A percentile compares a stretch with the other conserved stretches of the same genome.
Conservation (phyloP, 35 echinoderm and acorn worm species). For the Anneissia japonica region DNA sequence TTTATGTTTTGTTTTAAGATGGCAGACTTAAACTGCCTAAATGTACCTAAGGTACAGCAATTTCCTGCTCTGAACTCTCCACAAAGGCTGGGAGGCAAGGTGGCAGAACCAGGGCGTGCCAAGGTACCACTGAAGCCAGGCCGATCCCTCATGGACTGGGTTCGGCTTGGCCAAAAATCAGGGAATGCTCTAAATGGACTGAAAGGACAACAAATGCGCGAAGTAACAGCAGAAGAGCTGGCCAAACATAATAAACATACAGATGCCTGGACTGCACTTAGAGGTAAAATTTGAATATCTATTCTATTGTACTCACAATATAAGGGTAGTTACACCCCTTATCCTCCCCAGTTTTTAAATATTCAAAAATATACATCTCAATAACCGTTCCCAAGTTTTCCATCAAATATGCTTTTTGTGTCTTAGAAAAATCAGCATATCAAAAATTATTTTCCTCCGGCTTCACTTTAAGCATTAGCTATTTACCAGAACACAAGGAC, state of each 20-base stretch:
- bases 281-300: slow-evolving; percentile 51
- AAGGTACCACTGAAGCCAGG: slow-evolving; percentile 77
- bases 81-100: slow-evolving; percentile 43
- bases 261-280: slow-evolving; percentile 81
- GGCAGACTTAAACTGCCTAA: slow-evolving; percentile 7
- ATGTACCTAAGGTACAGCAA: slow-evolving; percentile 27
- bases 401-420: too few relatives aligned
- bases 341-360: too few relatives aligned
- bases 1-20: background rate
- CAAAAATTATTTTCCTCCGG: too few relatives aligned
- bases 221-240: slow-evolving; percentile 65
- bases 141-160: slow-evolving; percentile 92
- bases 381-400: too few relatives aligned
- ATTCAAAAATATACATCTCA: too few relatives aligned
- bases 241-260: slow-evolving; percentile 75
- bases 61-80: slow-evolving; percentile 82
- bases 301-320: too few relatives aligned
- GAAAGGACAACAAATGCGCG: slow-evolving; percentile 26
- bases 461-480: too few relatives aligned
- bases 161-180: slow-evolving; percentile 68
- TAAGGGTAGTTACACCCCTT: too few relatives aligned
- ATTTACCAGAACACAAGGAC: too few relatives aligned
- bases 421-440: too few relatives aligned
- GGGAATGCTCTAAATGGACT: slow-evolving; percentile 58
- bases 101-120: slow-evolving; percentile 6